Evolutionary conservation across 2,888 invertebrate genomes (phyloP).

Genomic region (Oegoconia quadripuncta): DNA sequence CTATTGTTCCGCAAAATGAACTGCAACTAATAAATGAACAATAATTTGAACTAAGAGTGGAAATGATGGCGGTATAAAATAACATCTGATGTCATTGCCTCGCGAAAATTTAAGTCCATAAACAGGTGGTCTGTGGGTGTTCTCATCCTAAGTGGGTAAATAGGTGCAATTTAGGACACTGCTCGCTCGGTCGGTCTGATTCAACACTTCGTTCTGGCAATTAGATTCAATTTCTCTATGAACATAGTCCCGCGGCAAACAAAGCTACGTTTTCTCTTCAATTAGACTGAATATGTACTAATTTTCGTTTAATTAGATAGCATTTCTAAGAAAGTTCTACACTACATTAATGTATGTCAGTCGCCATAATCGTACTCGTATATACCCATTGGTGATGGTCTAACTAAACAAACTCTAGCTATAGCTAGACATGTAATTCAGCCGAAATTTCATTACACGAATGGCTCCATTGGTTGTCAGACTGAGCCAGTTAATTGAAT

Average conservation of each 20-base stretch:
- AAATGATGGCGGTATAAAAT: conserved; percentile 27
- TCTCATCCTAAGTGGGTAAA: conserved; percentile 69
- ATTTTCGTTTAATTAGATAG: conserved; percentile 23
- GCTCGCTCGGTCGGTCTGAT: conserved; percentile 59
- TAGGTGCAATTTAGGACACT: conserved; percentile 70
- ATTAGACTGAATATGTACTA: conserved; percentile 41
- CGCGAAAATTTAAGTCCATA: conserved; percentile 44
- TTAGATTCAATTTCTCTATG: conserved; percentile 74
- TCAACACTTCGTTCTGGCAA: conserved; percentile 77
- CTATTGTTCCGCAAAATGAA: too few relatives aligned
- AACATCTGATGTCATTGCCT: conserved; percentile 49
- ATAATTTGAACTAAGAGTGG: too few relatives aligned
- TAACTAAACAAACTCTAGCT: too few relatives aligned
- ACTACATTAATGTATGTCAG: background rate
- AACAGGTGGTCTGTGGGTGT: conserved; percentile 71
- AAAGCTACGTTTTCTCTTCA: conserved; percentile 56
- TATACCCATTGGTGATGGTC: too few relatives aligned
- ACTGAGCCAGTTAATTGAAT: conserved; percentile 52
- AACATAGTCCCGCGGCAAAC: conserved; percentile 56
- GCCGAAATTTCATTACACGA: conserved; percentile 54
- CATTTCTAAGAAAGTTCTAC: background rate
- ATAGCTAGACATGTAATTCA: too few relatives aligned
- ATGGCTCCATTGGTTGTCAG: conserved; percentile 45
- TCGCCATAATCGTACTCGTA: background rate
- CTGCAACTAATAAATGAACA: background rate